Conservation (phyloP, 2,888 invertebrate species). For the Drosophila kokeensis region DNA sequence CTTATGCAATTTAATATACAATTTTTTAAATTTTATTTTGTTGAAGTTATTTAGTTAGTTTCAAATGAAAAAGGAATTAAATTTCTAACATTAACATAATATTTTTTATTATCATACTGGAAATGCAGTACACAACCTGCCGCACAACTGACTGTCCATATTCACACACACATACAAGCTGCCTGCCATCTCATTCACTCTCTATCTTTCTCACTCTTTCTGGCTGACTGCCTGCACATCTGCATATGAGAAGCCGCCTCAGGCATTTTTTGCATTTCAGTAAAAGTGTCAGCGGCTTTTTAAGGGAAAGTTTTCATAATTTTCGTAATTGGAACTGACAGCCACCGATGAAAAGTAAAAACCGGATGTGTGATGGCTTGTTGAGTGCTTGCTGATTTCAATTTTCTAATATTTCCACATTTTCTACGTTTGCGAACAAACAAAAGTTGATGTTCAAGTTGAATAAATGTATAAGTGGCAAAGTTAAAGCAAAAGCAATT, state of each 20-base stretch:
- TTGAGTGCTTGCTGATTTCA: slow-evolving; percentile 21
- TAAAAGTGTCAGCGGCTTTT: slow-evolving; percentile 60
- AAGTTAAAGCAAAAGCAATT: slow-evolving; percentile 5
- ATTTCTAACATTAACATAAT: too few relatives aligned
- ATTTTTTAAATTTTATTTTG: too few relatives aligned
- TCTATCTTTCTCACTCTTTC: slow-evolving; percentile 8
- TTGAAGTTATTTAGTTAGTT: too few relatives aligned
- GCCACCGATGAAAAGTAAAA: slow-evolving; percentile 12
- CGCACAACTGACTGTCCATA: slow-evolving; percentile 18
- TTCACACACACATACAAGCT: neutral
- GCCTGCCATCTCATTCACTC: neutral
- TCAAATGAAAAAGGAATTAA: too few relatives aligned
- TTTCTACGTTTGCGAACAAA: slow-evolving; percentile 13
- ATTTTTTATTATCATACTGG: too few relatives aligned
- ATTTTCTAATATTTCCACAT: slow-evolving; percentile 28
- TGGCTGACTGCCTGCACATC: slow-evolving; percentile 17
- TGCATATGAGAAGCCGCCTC: slow-evolving; percentile 44
- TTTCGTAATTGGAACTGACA: slow-evolving; percentile 61
- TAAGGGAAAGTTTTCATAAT: slow-evolving; percentile 55
- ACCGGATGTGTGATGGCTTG: slow-evolving; percentile 4
- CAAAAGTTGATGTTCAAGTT: slow-evolving; percentile 21
- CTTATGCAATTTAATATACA: too few relatives aligned
- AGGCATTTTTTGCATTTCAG: slow-evolving; percentile 49
- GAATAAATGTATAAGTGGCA: slow-evolving; percentile 1
- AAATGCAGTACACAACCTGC: slow-evolving; percentile 7